These are phyloP conservation scores for Kryptolebias marmoratus DNA, from an alignment of 2,113 vertebrate species.

Conservation along the genomic window DNA sequence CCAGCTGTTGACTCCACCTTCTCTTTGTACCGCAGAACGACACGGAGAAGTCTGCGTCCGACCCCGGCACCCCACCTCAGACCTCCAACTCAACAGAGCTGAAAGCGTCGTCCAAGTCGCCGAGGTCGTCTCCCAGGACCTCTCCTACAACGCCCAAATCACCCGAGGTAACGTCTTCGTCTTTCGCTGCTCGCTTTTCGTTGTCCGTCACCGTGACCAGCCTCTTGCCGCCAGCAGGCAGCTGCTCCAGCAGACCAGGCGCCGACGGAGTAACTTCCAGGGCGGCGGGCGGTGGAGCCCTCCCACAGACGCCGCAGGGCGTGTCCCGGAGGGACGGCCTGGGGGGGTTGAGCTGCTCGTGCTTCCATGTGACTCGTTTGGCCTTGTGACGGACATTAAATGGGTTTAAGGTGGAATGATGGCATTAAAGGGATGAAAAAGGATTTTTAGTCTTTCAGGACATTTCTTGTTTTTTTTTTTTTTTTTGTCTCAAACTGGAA, in stretches of 20 bases:
- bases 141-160: constrained; percentile 47
- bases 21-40: constrained; percentile 59
- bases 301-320: background rate
- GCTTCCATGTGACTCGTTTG: constrained; percentile 18
- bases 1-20: background rate
- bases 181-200: background rate
- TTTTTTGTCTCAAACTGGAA: constrained; percentile 15
- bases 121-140: constrained; percentile 58
- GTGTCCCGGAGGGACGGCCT: constrained; percentile 7
- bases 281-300: constrained; percentile 66
- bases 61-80: constrained; percentile 66
- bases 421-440: constrained; percentile 13
- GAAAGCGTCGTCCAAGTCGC: constrained; percentile 59
- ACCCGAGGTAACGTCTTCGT: constrained; percentile 57
- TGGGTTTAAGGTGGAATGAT: constrained; percentile 23
- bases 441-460: constrained; percentile 20
- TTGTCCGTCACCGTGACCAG: background rate
- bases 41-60: constrained; percentile 74
- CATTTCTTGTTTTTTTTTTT: background rate
- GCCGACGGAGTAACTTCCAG: constrained; percentile 67
- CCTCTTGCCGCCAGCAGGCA: constrained; percentile 43
- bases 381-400: background rate
- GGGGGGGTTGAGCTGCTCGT: constrained; percentile 35
- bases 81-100: constrained; percentile 57
- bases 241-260: constrained; percentile 52